Conservation (phyloP, 2,797 vertebrate species). For the Numenius phaeopus region DNA sequence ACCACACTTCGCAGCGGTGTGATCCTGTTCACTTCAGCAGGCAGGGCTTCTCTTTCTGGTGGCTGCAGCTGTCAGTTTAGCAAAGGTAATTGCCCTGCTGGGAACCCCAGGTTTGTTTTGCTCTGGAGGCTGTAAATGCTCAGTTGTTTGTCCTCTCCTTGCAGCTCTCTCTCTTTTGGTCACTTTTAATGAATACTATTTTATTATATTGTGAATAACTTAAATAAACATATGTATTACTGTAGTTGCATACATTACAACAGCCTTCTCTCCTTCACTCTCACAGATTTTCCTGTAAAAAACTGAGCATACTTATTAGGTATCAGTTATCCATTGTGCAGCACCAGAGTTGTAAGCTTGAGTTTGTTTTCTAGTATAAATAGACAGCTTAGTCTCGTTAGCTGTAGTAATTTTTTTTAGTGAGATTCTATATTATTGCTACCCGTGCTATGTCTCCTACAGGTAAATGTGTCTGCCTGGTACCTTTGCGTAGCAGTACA, state of each 20-base stretch:
- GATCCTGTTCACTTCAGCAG: neutral
- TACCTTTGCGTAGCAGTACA: neutral
- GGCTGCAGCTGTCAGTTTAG: neutral
- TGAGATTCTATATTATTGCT: neutral
- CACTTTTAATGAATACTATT: neutral
- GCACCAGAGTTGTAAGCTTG: neutral
- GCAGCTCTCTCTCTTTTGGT: neutral
- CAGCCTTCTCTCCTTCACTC: neutral
- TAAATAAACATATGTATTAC: neutral
- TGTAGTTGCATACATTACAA: neutral
- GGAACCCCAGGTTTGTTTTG: neutral
- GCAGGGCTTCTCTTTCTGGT: neutral
- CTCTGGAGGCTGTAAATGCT: neutral
- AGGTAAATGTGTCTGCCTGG: neutral
- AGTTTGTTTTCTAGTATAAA: neutral
- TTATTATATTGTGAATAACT: neutral
- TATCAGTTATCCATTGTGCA: neutral
- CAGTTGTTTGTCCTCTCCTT: neutral
- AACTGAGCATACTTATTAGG: neutral
- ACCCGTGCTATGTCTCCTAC: neutral
- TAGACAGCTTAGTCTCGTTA: neutral
- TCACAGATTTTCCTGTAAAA: neutral
- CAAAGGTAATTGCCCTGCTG: neutral
- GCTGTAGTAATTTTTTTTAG: neutral
- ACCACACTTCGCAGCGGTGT: rapidly evolving